Evolutionary conservation across 2,113 vertebrate species (phyloP).

Genomic region (Jaculus jaculus): DNA sequence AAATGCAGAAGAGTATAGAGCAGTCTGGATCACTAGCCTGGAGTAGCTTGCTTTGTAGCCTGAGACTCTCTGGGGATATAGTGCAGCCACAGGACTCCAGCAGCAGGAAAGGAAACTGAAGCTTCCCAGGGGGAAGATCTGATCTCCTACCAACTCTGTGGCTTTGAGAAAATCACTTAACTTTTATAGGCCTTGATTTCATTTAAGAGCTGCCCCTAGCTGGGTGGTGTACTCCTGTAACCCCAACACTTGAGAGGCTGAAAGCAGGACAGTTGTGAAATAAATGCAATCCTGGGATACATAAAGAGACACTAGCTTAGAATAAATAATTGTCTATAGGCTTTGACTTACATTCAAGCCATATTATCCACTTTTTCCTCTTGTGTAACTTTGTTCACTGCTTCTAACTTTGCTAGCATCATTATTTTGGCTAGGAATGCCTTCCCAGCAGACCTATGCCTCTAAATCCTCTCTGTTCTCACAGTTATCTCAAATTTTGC

Average conservation of each 20-base stretch:
- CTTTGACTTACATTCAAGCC: neutral
- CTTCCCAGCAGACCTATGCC: neutral
- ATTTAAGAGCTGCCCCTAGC: neutral
- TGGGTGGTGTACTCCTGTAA: neutral
- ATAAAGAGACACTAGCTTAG: neutral
- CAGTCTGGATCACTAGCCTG: too few relatives aligned
- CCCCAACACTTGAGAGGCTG: neutral
- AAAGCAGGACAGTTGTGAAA: neutral
- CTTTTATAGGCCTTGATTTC: neutral
- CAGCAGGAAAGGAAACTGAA: neutral
- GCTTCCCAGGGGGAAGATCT: neutral
- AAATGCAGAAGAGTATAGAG: neutral
- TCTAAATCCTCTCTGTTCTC: neutral
- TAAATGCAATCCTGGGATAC: neutral
- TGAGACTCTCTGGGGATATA: too few relatives aligned
- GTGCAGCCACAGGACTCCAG: neutral
- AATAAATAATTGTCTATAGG: neutral
- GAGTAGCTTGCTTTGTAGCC: neutral
- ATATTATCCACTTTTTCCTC: neutral
- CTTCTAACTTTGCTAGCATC: neutral
- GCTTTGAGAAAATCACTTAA: neutral
- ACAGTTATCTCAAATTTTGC: neutral
- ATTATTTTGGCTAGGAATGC: neutral
- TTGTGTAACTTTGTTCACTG: accelerated
- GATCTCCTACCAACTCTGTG: neutral